phyloP scores from a whole-genome alignment of 2,797 vertebrate species.

The Columba guinea region DNA sequence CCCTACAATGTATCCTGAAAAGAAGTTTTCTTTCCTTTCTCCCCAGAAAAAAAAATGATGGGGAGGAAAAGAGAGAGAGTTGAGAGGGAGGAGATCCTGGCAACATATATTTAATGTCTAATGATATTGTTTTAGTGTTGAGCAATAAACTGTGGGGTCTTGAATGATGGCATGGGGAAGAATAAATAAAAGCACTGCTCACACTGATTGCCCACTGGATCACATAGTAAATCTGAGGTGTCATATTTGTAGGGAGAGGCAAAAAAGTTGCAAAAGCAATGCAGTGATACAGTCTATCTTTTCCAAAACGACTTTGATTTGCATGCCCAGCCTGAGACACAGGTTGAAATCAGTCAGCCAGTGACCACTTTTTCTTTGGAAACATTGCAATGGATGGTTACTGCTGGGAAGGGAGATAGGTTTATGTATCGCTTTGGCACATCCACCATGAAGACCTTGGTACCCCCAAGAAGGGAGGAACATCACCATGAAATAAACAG shows the following conservation, averaged over 20 bases:
- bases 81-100: background rate
- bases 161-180: slow-evolving; percentile 30
- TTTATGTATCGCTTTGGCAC: background rate
- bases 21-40: slow-evolving; percentile 51
- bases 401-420: background rate
- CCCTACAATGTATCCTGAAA: slow-evolving; percentile 44
- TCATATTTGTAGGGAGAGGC: background rate
- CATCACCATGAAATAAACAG: background rate
- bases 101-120: slow-evolving; percentile 5
- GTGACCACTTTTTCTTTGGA: background rate
- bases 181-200: slow-evolving; percentile 13
- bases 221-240: background rate
- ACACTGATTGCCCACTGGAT: background rate
- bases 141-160: slow-evolving; percentile 24
- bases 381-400: background rate
- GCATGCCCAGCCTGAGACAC: background rate
- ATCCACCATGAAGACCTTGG: background rate
- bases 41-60: background rate
- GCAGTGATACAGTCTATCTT: background rate
- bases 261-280: slow-evolving; percentile 7
- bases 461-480: background rate
- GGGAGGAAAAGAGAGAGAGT: background rate
- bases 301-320: background rate
- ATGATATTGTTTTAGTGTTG: slow-evolving; percentile 33
- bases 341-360: background rate